Conservation (phyloP, 2,113 vertebrate species). For the Lethenteron reissneri region DNA sequence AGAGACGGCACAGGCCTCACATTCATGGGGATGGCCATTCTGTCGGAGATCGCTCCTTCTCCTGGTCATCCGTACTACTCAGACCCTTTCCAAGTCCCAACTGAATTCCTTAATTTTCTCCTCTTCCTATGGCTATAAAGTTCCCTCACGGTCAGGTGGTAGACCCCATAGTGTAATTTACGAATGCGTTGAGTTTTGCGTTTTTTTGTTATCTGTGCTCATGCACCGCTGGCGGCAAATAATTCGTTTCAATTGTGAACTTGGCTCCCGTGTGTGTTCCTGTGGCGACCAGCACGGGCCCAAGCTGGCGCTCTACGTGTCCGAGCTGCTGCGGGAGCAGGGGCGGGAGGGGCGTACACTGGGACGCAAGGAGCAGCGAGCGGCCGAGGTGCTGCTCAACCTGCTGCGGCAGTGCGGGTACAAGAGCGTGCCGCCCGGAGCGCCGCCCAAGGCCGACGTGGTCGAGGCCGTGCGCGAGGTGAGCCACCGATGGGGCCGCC, state of each 20-base stretch:
- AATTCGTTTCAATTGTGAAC: background rate
- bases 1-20: too few species aligned
- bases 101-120: too few species aligned
- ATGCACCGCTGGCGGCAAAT: too few species aligned
- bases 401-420: constrained; percentile 56
- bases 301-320: constrained; percentile 64
- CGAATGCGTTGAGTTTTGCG: too few species aligned
- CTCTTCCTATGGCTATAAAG: too few species aligned
- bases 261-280: constrained; percentile 7
- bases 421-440: constrained; percentile 41
- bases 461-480: constrained; percentile 65
- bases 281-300: constrained; percentile 52
- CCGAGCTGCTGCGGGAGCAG: constrained; percentile 63
- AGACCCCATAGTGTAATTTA: too few species aligned
- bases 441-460: constrained; percentile 45
- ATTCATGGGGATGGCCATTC: too few species aligned
- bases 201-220: too few species aligned
- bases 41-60: too few species aligned
- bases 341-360: constrained; percentile 34
- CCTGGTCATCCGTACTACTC: too few species aligned
- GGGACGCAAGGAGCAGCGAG: constrained; percentile 39
- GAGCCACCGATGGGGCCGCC: constrained; percentile 3
- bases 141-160: too few species aligned
- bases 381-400: constrained; percentile 43
- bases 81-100: too few species aligned